Percentiles rank a stretch among this genome's conserved stretches.
Evolutionary conservation across 1,140 invertebrate species (phyloP).

Genomic region (Ectropis grisescens): DNA sequence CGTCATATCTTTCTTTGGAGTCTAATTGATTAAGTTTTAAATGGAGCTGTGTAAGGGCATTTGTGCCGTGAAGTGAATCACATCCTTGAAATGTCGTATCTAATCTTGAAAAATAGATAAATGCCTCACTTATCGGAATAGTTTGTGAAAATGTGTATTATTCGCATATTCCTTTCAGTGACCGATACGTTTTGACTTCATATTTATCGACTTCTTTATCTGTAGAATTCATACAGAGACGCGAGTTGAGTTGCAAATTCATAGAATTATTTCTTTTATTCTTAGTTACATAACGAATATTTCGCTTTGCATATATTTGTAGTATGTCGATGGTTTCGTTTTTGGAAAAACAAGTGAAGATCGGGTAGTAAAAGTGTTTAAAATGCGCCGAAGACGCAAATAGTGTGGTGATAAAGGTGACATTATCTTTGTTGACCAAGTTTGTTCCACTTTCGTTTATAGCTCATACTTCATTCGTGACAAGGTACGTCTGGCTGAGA

Average conservation of each 20-base stretch:
- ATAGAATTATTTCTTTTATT: no score
- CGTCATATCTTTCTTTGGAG: no score
- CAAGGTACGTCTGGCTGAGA: slow-evolving; percentile 22
- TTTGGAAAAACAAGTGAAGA: no score
- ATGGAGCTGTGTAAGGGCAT: no score
- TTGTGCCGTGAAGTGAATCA: slow-evolving; percentile 15
- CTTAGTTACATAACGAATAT: slow-evolving; percentile 7
- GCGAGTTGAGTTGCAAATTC: no score
- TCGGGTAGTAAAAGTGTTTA: slow-evolving; percentile 11
- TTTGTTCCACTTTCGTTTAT: slow-evolving; percentile 42
- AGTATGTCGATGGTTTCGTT: no score
- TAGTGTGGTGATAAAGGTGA: slow-evolving; percentile 41
- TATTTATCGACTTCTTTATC: no score
- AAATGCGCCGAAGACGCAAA: slow-evolving; percentile 52
- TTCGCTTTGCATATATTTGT: neutral
- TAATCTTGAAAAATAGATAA: slow-evolving; percentile 49
- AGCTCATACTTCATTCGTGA: slow-evolving; percentile 24
- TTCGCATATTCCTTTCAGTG: slow-evolving; percentile 20
- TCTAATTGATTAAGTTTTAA: no score
- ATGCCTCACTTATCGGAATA: slow-evolving; percentile 41
- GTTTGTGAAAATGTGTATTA: slow-evolving; percentile 27
- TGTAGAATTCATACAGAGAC: no score
- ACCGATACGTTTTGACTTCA: no score
- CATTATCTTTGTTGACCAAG: slow-evolving; percentile 49
- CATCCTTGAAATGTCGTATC: slow-evolving; percentile 50